Percentiles rank a stretch among this genome's conserved stretches.
Conservation (phyloP, 2,113 vertebrate genomes). For the Erinaceus europaeus region DNA sequence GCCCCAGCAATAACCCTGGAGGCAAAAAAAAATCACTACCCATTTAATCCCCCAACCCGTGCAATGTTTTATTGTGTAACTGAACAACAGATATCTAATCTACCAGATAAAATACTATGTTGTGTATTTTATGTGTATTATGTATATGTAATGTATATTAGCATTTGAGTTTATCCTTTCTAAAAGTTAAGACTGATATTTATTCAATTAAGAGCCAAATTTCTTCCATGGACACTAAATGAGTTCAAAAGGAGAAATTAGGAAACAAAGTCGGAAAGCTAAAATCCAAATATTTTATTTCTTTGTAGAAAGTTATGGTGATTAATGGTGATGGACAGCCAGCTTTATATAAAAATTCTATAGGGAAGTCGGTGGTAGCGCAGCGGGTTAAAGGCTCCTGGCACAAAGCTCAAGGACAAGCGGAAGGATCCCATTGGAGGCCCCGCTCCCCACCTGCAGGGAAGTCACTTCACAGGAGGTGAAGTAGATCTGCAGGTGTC, state of each 20-base stretch:
- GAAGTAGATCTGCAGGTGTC: too few species aligned
- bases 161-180: neutral
- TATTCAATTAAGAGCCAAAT: slow-evolving; percentile 9
- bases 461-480: too few species aligned
- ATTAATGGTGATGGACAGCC: slow-evolving; percentile 5
- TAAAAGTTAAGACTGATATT: slow-evolving; percentile 2
- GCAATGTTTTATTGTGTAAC: neutral
- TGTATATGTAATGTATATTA: neutral
- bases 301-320: slow-evolving; percentile 20
- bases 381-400: too few species aligned
- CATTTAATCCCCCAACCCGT: neutral
- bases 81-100: slow-evolving; percentile 7
- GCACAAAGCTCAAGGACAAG: too few species aligned
- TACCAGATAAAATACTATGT: slow-evolving; percentile 5
- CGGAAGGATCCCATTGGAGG: too few species aligned
- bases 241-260: slow-evolving; percentile 25
- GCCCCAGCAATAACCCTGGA: too few species aligned
- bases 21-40: too few species aligned
- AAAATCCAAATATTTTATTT: slow-evolving; percentile 31
- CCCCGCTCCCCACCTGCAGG: too few species aligned
- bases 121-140: neutral
- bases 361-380: too few species aligned
- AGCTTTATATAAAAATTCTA: neutral
- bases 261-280: neutral
- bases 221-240: slow-evolving; percentile 2